These are phyloP conservation scores for Oncorhynchus nerka DNA, from an alignment of 2,113 vertebrate genomes.

Conservation along the genomic window DNA sequence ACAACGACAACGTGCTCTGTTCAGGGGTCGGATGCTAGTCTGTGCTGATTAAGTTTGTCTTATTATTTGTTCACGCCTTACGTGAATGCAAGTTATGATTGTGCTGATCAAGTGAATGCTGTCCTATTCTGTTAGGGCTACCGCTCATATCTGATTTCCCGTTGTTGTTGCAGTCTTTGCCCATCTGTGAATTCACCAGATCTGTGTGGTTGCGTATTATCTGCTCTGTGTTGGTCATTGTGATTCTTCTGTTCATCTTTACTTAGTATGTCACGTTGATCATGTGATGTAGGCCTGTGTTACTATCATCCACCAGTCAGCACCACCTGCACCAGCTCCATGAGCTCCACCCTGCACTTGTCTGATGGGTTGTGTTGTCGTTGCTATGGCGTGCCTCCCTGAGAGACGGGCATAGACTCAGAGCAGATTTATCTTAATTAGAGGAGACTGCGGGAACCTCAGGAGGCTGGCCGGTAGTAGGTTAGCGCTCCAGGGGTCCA, in stretches of 20 bases:
- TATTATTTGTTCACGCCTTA: no score
- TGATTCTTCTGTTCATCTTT: neutral
- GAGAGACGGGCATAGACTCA: constrained; percentile 75
- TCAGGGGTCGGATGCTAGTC: neutral
- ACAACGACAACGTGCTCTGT: neutral
- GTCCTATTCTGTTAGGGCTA: no score
- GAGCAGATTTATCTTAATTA: constrained; percentile 79
- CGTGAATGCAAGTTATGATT: no score
- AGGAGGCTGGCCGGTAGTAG: neutral
- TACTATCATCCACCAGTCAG: constrained; percentile 27
- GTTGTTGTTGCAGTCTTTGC: no score
- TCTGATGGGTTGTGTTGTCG: constrained; percentile 48
- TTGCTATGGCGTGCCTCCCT: constrained; percentile 93
- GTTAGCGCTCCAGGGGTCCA: neutral
- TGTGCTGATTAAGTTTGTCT: neutral
- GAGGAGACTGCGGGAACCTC: constrained; percentile 61
- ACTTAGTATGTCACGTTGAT: neutral
- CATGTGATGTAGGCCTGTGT: neutral
- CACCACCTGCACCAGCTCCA: constrained; percentile 29
- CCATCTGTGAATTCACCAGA: no score
- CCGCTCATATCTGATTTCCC: no score
- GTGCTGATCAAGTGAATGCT: no score
- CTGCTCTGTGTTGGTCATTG: neutral
- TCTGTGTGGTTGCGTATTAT: neutral
- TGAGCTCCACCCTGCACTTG: constrained; percentile 32